Evolutionary conservation across 2,888 invertebrate genomes (phyloP).

Genomic region (Dascillus cervinus): DNA sequence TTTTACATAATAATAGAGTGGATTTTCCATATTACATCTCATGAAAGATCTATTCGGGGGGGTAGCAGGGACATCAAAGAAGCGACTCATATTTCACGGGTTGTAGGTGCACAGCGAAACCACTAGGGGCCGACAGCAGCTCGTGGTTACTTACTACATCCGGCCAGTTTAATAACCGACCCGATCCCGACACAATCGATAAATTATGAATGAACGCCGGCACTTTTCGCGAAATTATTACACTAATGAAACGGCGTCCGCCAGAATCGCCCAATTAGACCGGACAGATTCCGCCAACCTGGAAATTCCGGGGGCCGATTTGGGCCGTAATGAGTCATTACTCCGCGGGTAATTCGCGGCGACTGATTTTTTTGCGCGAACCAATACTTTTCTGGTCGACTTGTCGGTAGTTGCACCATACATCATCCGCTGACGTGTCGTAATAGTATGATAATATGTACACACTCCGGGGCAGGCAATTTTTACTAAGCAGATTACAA

Average conservation of each 20-base stretch:
- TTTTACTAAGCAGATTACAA: slow-evolving; percentile 45
- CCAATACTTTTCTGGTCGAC: slow-evolving; percentile 38
- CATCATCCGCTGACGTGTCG: slow-evolving; percentile 44
- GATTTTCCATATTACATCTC: not conserved
- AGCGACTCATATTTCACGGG: slow-evolving; percentile 35
- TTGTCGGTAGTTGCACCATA: slow-evolving; percentile 38
- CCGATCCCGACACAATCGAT: no score
- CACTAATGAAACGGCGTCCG: no score
- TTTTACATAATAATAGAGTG: no score
- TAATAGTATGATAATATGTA: slow-evolving; percentile 47
- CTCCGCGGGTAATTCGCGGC: no score
- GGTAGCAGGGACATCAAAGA: slow-evolving; percentile 11
- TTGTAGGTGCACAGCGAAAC: slow-evolving; percentile 27
- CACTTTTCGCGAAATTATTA: no score
- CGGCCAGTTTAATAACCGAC: slow-evolving; percentile 11
- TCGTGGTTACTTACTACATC: slow-evolving; percentile 15
- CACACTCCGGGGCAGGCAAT: slow-evolving; percentile 42
- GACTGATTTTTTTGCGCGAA: no score
- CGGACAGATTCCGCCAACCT: no score
- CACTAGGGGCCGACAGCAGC: slow-evolving; percentile 29
- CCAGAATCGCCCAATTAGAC: no score
- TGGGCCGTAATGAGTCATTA: no score
- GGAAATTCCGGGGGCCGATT: no score
- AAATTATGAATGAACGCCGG: no score
- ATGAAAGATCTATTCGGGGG: slow-evolving; percentile 11